A percentile compares a stretch with the other conserved stretches of the same genome.
Conservation (phyloP, 2,888 invertebrate species). For the Phortica magna region DNA sequence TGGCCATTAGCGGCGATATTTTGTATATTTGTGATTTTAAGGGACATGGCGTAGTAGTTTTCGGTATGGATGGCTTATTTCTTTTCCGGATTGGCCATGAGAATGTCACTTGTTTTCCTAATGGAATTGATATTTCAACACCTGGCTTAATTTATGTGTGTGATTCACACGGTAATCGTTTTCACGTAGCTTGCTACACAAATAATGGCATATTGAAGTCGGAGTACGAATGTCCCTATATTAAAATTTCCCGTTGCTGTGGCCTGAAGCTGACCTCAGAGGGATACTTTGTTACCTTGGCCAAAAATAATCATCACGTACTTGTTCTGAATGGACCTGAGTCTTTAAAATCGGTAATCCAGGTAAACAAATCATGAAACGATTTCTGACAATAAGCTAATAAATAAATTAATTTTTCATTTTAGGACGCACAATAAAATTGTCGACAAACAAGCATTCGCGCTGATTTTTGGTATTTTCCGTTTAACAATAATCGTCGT, state of each 20-base stretch:
- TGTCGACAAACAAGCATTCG: no score
- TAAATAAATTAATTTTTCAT: no score
- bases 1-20: conserved; percentile 95
- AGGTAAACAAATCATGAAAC: not conserved
- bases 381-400: no score
- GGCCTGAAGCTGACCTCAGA: conserved; percentile 98
- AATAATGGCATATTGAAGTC: conserved; percentile 91
- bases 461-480: no score
- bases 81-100: conserved; percentile 96
- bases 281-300: conserved; percentile 96
- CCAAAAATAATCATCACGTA: conserved; percentile 99
- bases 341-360: not conserved
- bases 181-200: conserved; percentile 97
- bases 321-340: conserved; percentile 90
- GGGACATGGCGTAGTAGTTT: conserved; percentile 98
- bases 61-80: conserved; percentile 94
- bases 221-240: conserved; percentile 98
- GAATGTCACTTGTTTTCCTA: conserved; percentile 97
- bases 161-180: conserved; percentile 98
- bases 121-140: conserved; percentile 98
- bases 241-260: conserved; percentile 98
- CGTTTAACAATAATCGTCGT: no score
- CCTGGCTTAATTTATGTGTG: conserved; percentile 97
- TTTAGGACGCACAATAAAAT: no score
- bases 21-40: conserved; percentile 99